Conservation (phyloP, 2,888 invertebrate species). For the Stenoptilia bipunctidactyla region DNA sequence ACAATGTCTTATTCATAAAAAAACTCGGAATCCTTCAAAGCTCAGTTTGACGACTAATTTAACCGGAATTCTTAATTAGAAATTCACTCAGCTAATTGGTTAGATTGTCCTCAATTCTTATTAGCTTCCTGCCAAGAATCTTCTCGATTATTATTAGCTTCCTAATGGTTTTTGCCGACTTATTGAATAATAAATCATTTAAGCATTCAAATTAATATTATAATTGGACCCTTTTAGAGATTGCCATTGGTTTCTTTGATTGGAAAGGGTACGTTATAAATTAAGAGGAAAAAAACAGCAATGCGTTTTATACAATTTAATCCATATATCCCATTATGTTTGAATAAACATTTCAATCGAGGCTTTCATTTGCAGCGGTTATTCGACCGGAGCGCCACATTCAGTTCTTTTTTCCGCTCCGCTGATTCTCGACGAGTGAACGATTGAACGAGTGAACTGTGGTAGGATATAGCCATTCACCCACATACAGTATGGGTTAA, state of each 20-base stretch:
- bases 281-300: background rate
- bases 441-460: conserved; percentile 42
- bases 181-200: background rate
- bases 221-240: too few relatives aligned
- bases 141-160: conserved; percentile 25
- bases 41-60: background rate
- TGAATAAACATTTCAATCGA: conserved; percentile 59
- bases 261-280: too few relatives aligned
- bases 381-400: conserved; percentile 43
- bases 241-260: too few relatives aligned
- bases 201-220: too few relatives aligned
- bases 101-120: conserved; percentile 22
- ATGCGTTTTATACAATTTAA: conserved; percentile 24
- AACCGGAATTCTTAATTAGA: conserved; percentile 28
- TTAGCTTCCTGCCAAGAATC: conserved; percentile 27
- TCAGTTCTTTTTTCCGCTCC: conserved; percentile 43
- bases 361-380: conserved; percentile 46
- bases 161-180: conserved; percentile 18
- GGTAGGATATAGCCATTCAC: conserved; percentile 39
- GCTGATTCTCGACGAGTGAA: background rate
- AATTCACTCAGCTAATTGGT: conserved; percentile 29
- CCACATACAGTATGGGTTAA: conserved; percentile 16
- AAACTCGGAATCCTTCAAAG: background rate
- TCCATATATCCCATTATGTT: conserved; percentile 47
- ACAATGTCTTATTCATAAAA: too few relatives aligned